These are phyloP conservation scores for Glareola pratincola DNA, from an alignment of 2,113 vertebrate genomes.

Conservation along the genomic window DNA sequence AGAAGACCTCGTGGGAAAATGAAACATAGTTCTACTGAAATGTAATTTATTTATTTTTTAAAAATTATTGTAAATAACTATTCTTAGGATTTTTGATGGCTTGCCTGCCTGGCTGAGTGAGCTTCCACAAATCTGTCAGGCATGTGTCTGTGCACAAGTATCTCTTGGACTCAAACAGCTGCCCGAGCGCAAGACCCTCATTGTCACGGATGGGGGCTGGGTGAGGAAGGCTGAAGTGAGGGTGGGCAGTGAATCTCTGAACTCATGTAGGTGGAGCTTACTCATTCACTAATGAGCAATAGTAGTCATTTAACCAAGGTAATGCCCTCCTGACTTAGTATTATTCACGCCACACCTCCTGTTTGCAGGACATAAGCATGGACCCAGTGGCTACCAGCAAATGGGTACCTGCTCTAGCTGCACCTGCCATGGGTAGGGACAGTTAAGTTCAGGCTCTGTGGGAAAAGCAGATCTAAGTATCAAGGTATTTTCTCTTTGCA, in stretches of 20 bases:
- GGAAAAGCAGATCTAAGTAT: not conserved
- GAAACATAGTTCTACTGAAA: not conserved
- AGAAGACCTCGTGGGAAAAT: not conserved
- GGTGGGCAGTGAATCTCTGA: not conserved
- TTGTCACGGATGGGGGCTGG: rapidly evolving
- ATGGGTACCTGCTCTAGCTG: not conserved
- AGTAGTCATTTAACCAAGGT: not conserved
- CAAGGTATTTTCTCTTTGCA: not conserved
- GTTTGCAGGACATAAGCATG: not conserved
- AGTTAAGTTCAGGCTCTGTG: not conserved
- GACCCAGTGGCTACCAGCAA: not conserved
- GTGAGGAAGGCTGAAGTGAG: not conserved
- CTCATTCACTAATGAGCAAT: rapidly evolving
- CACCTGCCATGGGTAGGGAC: not conserved
- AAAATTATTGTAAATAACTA: not conserved
- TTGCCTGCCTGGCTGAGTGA: not conserved
- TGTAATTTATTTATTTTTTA: not conserved
- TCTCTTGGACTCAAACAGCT: not conserved
- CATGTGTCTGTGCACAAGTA: not conserved
- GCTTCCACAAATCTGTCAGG: not conserved
- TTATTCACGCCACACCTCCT: not conserved
- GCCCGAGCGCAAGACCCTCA: not conserved
- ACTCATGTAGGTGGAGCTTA: not conserved
- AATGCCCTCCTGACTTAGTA: not conserved
- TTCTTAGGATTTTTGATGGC: not conserved